Evolutionary conservation across 2,113 vertebrate genomes (phyloP).

Genomic region (Neolamprologus devosi): DNA sequence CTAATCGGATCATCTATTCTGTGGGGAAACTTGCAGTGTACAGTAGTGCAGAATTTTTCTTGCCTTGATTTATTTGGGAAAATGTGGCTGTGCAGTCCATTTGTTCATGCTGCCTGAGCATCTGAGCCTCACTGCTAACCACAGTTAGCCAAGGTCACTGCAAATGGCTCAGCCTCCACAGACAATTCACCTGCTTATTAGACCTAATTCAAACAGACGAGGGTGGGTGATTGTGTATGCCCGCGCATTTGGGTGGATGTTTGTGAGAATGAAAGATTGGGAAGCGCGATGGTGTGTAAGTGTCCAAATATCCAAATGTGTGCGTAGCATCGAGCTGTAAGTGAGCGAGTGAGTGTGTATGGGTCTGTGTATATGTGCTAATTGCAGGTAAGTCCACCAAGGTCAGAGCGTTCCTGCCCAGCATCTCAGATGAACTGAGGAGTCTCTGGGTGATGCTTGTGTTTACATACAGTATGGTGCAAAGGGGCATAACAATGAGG

Average conservation of each 20-base stretch:
- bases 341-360: neutral
- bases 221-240: neutral
- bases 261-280: conserved; percentile 20
- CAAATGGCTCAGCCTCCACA: conserved; percentile 40
- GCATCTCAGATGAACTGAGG: conserved; percentile 44
- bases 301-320: conserved; percentile 6
- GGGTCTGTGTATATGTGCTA: neutral
- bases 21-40: neutral
- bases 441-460: conserved; percentile 17
- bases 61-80: conserved; percentile 12
- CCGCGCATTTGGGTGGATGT: neutral
- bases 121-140: conserved; percentile 7
- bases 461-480: neutral
- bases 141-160: conserved; percentile 49
- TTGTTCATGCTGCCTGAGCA: conserved; percentile 4
- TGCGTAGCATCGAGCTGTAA: neutral
- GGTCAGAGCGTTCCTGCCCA: conserved; percentile 29
- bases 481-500: conserved; percentile 2
- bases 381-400: conserved; percentile 32
- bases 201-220: conserved; percentile 47
- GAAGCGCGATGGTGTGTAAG: neutral
- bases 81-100: conserved; percentile 1
- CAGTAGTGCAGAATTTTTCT: neutral
- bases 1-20: neutral
- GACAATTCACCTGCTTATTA: conserved; percentile 61